Conservation (phyloP, 2,888 invertebrate species). For the Hirtodrosophila confusa region DNA sequence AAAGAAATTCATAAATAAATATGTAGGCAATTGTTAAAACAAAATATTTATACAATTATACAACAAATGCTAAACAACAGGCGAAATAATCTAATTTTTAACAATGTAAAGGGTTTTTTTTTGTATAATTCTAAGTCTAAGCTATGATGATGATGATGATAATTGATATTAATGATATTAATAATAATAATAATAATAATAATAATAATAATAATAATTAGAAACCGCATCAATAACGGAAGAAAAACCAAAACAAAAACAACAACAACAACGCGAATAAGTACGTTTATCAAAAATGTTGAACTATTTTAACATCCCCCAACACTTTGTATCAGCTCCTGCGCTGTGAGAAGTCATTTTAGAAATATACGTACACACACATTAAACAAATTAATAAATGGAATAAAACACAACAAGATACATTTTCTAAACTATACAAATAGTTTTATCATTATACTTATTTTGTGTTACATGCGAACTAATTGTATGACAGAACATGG, state of each 20-base stretch:
- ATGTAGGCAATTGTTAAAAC: slow-evolving; percentile 72
- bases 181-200: slow-evolving; percentile 37
- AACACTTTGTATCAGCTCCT: slow-evolving; percentile 35
- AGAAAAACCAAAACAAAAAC: slow-evolving; percentile 6
- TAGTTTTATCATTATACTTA: slow-evolving; percentile 26
- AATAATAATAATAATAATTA: slow-evolving; percentile 31
- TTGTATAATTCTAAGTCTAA: slow-evolving; percentile 48
- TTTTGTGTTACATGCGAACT: slow-evolving; percentile 20
- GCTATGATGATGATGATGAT: slow-evolving; percentile 37
- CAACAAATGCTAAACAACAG: slow-evolving; percentile 32
- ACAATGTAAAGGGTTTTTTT: slow-evolving; percentile 60
- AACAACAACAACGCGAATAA: slow-evolving; percentile 11
- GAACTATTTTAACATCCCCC: slow-evolving; percentile 38
- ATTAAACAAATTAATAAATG: background rate
- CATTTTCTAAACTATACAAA: slow-evolving; percentile 25
- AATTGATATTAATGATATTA: slow-evolving; percentile 37
- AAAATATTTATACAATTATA: slow-evolving; percentile 69
- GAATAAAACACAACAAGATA: slow-evolving; percentile 3
- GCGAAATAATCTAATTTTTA: slow-evolving; percentile 52
- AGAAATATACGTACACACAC: slow-evolving; percentile 31
- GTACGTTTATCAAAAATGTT: slow-evolving; percentile 8
- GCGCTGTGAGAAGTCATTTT: slow-evolving; percentile 48
- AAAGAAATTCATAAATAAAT: slow-evolving; percentile 16
- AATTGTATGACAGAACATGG: slow-evolving; percentile 36
- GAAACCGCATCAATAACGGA: slow-evolving; percentile 17